These are phyloP conservation scores for Sander vitreus DNA, from an alignment of 2,113 vertebrate species.

Conservation along the genomic window DNA sequence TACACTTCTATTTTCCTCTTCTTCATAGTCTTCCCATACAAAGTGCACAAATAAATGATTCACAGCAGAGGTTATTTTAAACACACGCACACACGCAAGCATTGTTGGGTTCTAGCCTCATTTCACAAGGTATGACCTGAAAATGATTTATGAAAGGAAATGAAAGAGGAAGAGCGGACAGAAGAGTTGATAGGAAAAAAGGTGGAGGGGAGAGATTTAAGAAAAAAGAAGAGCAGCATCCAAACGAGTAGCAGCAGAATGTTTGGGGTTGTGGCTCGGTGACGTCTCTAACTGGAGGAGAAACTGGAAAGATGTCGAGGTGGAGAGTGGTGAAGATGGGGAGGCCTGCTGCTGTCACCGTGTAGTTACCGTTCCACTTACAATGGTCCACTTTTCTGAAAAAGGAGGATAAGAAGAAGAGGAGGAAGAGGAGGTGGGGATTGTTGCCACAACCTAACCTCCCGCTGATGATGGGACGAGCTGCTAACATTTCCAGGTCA, in stretches of 20 bases:
- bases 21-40: constrained; percentile 22
- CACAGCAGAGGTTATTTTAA: constrained; percentile 44
- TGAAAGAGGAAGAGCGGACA: not conserved
- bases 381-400: constrained; percentile 36
- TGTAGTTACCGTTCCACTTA: constrained; percentile 20
- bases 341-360: constrained; percentile 26
- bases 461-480: constrained; percentile 26
- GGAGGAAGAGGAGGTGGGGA: not conserved
- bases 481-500: constrained; percentile 58
- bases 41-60: constrained; percentile 66
- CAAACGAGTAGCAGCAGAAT: constrained; percentile 64
- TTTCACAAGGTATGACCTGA: not conserved
- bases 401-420: constrained; percentile 19
- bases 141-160: constrained; percentile 13
- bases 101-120: too few relatives aligned
- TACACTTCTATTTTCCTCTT: constrained; percentile 15
- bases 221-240: constrained; percentile 49
- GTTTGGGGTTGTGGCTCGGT: not conserved
- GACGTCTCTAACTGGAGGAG: constrained; percentile 11
- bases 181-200: constrained; percentile 12
- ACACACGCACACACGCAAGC: not conserved
- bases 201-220: not conserved
- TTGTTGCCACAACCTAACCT: not conserved
- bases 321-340: not conserved
- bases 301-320: not conserved